These are phyloP conservation scores for Philhelius pedissequus DNA, from an alignment of 2,888 invertebrate genomes.

Conservation along the genomic window DNA sequence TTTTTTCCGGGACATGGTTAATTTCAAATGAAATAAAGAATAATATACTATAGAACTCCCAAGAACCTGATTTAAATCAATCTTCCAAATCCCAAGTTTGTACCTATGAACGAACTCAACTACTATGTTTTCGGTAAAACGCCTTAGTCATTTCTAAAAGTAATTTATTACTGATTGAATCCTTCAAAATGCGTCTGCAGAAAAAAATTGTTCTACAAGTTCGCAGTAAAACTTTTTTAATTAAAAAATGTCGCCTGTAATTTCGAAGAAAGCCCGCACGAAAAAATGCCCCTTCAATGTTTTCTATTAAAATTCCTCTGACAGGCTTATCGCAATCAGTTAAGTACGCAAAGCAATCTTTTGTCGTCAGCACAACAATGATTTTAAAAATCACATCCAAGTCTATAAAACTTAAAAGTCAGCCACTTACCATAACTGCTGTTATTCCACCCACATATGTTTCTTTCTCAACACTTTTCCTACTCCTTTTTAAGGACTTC, in stretches of 20 bases:
- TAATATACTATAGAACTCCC: no score
- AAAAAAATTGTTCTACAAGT: background rate
- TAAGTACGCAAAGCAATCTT: background rate
- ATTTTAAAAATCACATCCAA: constrained; percentile 6
- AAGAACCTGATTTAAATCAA: no score
- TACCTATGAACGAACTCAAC: no score
- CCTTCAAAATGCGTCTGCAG: background rate
- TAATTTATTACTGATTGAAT: background rate
- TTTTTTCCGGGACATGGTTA: no score
- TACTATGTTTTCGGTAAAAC: background rate
- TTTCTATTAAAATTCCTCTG: constrained; percentile 34
- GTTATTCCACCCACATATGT: constrained; percentile 51
- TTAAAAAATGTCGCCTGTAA: constrained; percentile 51
- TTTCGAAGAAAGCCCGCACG: background rate
- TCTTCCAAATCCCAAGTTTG: no score
- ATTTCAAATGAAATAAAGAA: no score
- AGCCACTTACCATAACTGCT: constrained; percentile 53
- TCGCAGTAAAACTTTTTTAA: constrained; percentile 51
- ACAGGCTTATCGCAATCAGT: background rate
- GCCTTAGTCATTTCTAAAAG: background rate
- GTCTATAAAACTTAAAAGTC: constrained; percentile 27
- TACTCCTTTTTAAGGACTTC: constrained; percentile 5
- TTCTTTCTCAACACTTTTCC: constrained; percentile 19
- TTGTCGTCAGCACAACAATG: constrained; percentile 2
- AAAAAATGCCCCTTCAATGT: background rate